Evolutionary conservation across 2,888 invertebrate genomes (phyloP), one percentile per base, ranked within the genome.

Genomic region (Pachydiplax longipennis): DNA sequence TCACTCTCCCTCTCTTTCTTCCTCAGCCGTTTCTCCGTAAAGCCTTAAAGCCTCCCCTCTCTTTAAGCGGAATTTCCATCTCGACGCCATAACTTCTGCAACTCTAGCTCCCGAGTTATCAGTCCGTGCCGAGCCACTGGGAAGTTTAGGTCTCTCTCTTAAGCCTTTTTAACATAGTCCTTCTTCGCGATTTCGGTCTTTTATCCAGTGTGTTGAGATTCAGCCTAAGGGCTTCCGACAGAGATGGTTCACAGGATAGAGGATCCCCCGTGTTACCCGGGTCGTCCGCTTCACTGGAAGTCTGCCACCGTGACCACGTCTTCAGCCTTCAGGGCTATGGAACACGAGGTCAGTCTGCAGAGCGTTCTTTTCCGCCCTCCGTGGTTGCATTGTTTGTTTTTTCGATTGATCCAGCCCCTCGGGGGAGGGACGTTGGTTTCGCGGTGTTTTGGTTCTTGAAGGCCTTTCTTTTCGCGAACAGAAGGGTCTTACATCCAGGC

Each of bases 41-140:
- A 87, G 87, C 87, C 15, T 80, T 80, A 61, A 53, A 87, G 81
- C 90, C 80, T 48, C 40, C 0, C 35, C 73, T 81, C 61, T 53
- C 91, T 91, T 65, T 90, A 83, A 65, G 37, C 91, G 91, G 91
- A 92, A 91, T 87, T 90, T 83, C 92, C 91, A 90, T 90, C 91
- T 90, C 91, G 91, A 91, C 91, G 90, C n/a, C 37, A 61, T 5
- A 80, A 90, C 53, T 87, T 48, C 80, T 91, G 18, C 80, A 80
- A 82, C 58, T 37, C 90, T 22, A 37, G 73, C 80, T 82, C 61
- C 80, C 31, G 25, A 87, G 81, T 90, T 81, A 80, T 48, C 90
- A 90, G 40, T 90, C 90, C 44, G 90, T 61, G 58, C 82, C 48
- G 81, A 90, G 87, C n/a, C 91, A 12, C 37, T 37, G 61, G 65